These are phyloP conservation scores for Halcyon senegalensis DNA, from an alignment of 2,113 vertebrate genomes.

Conservation along the genomic window DNA sequence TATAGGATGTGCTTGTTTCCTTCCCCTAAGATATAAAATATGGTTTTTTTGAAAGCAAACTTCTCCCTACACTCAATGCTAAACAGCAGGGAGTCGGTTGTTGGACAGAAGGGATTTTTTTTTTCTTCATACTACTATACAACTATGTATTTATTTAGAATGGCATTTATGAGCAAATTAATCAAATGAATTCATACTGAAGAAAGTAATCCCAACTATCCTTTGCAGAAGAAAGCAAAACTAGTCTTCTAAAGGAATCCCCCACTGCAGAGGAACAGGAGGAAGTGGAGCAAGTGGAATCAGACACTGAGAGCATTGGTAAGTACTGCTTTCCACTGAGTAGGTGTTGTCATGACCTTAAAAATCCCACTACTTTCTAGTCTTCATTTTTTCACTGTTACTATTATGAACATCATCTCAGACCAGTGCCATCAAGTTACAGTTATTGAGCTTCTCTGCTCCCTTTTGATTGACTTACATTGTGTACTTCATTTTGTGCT, in stretches of 20 bases:
- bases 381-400: not conserved
- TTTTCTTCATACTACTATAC: not conserved
- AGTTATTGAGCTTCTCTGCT: not conserved
- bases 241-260: not conserved
- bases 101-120: not conserved
- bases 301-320: not conserved
- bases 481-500: not conserved
- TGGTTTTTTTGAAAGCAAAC: not conserved
- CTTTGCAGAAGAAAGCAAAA: slow-evolving; percentile 18
- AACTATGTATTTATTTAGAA: not conserved
- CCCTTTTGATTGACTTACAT: not conserved
- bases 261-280: not conserved
- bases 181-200: not conserved
- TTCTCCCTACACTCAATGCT: not conserved
- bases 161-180: not conserved
- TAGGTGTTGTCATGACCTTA: not conserved
- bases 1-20: not conserved
- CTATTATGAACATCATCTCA: not conserved
- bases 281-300: not conserved
- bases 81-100: not conserved
- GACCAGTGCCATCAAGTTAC: not conserved
- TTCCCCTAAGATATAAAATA: not conserved
- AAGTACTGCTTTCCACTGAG: not conserved
- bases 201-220: not conserved
- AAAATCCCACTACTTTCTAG: not conserved